Base-by-base conservation (phyloP, 2,113 vertebrate species). In the Atherinomorus stipes region DNA sequence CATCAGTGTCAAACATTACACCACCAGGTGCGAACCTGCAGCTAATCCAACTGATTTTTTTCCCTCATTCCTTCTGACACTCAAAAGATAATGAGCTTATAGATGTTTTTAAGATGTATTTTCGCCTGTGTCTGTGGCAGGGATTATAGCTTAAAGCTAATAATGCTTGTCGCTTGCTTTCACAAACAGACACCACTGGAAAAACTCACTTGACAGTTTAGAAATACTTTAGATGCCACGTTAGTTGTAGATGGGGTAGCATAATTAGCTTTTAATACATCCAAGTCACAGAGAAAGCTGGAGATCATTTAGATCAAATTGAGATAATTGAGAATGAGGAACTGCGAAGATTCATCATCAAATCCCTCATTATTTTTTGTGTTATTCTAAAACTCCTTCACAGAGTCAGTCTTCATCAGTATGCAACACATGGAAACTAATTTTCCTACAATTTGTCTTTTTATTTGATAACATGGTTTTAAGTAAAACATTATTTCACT, bases 51-150 rank as follows among this genome's bases (percentile, higher is more conserved):
- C 42, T 56, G n/a, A 62, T 77, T 74, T 76, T 81, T 34, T 45
- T 61, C 54, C 19, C 50, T 69, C 81, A 72, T 83, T 91, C 69
- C 74, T 70, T 84, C 73, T 75, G 86, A 91, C 89, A 85, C 83
- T 84, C 62, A 12, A 82, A 83, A 81, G 87, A 92, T 93, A 94
- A 93, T 93, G 83, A 94, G 92, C 82, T 90, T 89, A 88, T 75
- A 86, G 85, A 86, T 88, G 79, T 71, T 91, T 89, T 91, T 81
- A 70, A 91, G 78, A 90, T 90, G 81, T 84, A 74, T 89, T 89
- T 88, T 71, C 88, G 78, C 68, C 65, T 47, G 28, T 26, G 81
- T 90, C 80, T 81, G 74, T 47, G 26, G 47, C 52, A 15, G 63
- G 80, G 85, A 91, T 85, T 83, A 78, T 50, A 50, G 78, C 76